phyloP scores from a whole-genome alignment of 2,797 vertebrate species.

The Gambusia yucatana region DNA sequence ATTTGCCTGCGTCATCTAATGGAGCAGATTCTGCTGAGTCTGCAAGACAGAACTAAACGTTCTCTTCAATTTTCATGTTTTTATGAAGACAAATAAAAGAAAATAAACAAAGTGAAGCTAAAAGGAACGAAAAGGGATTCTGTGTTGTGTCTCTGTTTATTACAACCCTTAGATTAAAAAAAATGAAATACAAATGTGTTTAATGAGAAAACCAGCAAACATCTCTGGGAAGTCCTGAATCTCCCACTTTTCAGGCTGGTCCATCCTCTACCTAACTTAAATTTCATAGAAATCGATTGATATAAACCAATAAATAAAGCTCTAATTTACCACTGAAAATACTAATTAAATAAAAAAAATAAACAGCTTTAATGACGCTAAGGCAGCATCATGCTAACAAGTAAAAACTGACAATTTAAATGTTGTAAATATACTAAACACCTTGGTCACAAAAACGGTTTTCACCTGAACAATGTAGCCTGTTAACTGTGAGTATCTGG shows the following conservation, averaged over 20 bases:
- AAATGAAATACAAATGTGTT: constrained; percentile 24
- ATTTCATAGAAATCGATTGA: constrained; percentile 55
- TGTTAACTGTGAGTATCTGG: too few species aligned
- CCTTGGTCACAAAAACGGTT: too few species aligned
- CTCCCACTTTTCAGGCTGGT: background rate
- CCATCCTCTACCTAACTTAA: constrained; percentile 32
- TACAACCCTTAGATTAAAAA: constrained; percentile 12
- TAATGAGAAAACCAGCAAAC: constrained; percentile 12
- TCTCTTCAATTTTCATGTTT: constrained; percentile 41
- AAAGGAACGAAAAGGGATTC: background rate
- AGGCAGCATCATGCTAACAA: too few species aligned
- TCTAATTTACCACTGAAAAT: too few species aligned
- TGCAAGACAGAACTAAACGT: background rate
- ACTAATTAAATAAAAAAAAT: too few species aligned
- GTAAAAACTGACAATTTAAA: too few species aligned
- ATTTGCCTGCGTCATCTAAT: background rate
- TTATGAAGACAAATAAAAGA: constrained; percentile 42
- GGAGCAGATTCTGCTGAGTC: background rate
- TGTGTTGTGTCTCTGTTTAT: constrained; percentile 28
- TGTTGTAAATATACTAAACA: too few species aligned
- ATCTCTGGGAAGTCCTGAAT: constrained; percentile 18
- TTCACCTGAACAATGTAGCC: too few species aligned
- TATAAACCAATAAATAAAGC: constrained; percentile 19
- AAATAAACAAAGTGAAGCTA: constrained; percentile 7
- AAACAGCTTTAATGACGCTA: too few species aligned